Conservation (phyloP, 2,888 invertebrate species). For the Cosmia trapezina region DNA sequence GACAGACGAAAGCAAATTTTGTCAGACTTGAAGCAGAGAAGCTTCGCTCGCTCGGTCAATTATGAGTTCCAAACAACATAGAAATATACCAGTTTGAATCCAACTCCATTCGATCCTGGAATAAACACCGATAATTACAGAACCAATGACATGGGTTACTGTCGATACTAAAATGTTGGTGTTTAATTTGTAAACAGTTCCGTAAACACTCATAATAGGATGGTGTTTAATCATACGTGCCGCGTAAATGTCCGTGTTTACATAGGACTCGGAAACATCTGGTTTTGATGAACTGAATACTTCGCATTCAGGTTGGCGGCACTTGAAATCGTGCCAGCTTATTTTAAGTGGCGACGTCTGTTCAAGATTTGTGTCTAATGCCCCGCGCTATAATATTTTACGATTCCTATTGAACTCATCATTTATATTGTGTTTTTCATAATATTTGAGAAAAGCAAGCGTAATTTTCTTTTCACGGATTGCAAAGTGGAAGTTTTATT, state of each 20-base stretch:
- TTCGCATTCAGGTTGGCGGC: constrained; percentile 87
- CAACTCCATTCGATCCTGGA: not conserved
- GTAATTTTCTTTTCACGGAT: constrained; percentile 28
- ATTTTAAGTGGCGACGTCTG: constrained; percentile 89
- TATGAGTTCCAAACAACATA: not conserved
- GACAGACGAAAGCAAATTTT: too few species aligned
- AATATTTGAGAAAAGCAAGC: constrained; percentile 35
- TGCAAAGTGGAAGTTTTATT: constrained; percentile 1
- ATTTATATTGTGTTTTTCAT: constrained; percentile 61
- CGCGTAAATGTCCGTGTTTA: constrained; percentile 80
- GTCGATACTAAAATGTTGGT: constrained; percentile 46
- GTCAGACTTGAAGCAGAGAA: too few species aligned
- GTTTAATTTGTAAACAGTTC: constrained; percentile 55
- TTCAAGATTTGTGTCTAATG: constrained; percentile 86
- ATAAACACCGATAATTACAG: constrained; percentile 36
- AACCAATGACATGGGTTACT: constrained; percentile 46
- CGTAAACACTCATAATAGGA: constrained; percentile 71
- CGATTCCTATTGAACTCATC: constrained; percentile 77
- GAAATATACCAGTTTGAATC: not conserved
- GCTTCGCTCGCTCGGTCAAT: not conserved
- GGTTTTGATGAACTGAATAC: constrained; percentile 89
- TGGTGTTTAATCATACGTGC: constrained; percentile 74
- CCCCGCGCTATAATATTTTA: constrained; percentile 79
- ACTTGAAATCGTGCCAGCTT: constrained; percentile 90
- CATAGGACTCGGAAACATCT: constrained; percentile 86